These are phyloP conservation scores for Heterochromis multidens DNA, from an alignment of 2,113 vertebrate genomes.

Conservation along the genomic window DNA sequence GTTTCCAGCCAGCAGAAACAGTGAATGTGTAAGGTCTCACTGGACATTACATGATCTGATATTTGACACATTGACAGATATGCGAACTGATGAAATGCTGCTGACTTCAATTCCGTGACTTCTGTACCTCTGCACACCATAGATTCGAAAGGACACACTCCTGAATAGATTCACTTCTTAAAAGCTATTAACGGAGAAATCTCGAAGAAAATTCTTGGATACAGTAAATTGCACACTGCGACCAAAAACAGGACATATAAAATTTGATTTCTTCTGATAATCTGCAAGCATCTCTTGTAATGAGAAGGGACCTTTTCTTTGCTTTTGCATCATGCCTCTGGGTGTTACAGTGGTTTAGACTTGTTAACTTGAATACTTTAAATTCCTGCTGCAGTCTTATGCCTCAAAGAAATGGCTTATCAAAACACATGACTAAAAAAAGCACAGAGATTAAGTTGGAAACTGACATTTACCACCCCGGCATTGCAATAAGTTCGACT, in stretches of 20 bases:
- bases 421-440: constrained; percentile 62
- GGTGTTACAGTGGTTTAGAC: constrained; percentile 68
- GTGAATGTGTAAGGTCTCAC: not conserved
- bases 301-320: not conserved
- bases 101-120: not conserved
- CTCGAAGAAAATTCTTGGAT: not conserved
- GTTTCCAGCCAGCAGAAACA: not conserved
- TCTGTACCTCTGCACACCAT: not conserved
- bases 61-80: not conserved
- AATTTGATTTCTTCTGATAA: not conserved
- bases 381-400: constrained; percentile 59
- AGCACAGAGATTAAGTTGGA: constrained; percentile 46
- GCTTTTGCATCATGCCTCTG: constrained; percentile 48
- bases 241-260: not conserved
- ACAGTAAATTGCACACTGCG: not conserved
- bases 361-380: constrained; percentile 68
- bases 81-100: not conserved
- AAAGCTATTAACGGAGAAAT: not conserved
- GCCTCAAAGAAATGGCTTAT: constrained; percentile 63
- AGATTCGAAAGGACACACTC: not conserved
- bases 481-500: not conserved
- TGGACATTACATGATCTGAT: not conserved
- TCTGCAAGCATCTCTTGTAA: not conserved
- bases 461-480: constrained; percentile 1
- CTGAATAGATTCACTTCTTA: not conserved